phyloP scores from a whole-genome alignment of 2,113 vertebrate genomes.

The Centropus bengalensis region DNA sequence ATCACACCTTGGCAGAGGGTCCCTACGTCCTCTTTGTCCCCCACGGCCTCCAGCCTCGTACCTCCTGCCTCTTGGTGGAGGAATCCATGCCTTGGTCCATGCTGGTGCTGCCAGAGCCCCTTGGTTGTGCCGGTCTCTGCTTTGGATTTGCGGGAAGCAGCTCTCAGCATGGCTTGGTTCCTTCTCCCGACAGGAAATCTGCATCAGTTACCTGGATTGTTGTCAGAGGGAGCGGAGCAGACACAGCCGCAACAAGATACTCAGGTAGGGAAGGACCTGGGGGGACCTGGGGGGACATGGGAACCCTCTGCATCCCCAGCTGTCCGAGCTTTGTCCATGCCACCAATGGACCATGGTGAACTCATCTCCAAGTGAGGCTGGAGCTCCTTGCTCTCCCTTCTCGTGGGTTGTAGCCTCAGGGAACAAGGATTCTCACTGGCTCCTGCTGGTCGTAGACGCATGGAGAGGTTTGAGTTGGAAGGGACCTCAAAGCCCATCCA shows the following conservation, averaged over 20 bases:
- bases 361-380: background rate
- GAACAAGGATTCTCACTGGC: background rate
- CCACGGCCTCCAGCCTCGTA: fast-evolving
- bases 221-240: constrained; percentile 94
- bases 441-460: background rate
- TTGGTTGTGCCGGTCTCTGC: background rate
- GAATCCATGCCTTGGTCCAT: fast-evolving
- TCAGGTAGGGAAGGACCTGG: constrained; percentile 82
- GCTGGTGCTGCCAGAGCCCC: background rate
- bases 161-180: background rate
- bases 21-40: background rate
- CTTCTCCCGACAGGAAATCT: constrained; percentile 87
- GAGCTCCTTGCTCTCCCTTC: background rate
- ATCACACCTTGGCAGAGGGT: too few species aligned
- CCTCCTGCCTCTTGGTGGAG: background rate
- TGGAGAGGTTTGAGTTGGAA: too few species aligned
- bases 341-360: too few species aligned
- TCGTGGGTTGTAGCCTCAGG: fast-evolving
- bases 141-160: fast-evolving
- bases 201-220: constrained; percentile 97
- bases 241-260: constrained; percentile 94
- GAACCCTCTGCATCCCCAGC: too few species aligned
- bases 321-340: background rate
- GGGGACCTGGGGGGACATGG: fast-evolving
- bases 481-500: too few species aligned